Evolutionary conservation across 1,140 invertebrate genomes (phyloP).

Genomic region (Nymphalis io): DNA sequence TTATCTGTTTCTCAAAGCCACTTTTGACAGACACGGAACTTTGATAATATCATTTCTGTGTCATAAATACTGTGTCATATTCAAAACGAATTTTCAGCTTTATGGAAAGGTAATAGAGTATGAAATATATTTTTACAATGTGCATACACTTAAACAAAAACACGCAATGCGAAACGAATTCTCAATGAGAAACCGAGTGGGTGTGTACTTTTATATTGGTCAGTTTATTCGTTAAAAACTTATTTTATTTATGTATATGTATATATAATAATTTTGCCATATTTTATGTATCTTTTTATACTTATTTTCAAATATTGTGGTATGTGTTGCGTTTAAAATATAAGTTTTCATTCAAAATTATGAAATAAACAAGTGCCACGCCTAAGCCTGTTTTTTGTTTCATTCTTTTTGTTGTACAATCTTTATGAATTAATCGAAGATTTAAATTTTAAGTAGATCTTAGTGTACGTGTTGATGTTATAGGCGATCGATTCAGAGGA

Average conservation of each 20-base stretch:
- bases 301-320: background rate
- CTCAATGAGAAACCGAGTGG: slow-evolving; percentile 44
- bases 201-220: slow-evolving; percentile 40
- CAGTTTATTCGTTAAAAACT: slow-evolving; percentile 7
- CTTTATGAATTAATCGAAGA: background rate
- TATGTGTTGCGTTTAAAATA: slow-evolving; percentile 1
- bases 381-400: slow-evolving; percentile 51
- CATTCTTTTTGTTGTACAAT: background rate
- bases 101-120: slow-evolving; percentile 18
- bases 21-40: slow-evolving; percentile 25
- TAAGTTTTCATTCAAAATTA: slow-evolving; percentile 65
- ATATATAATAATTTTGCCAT: background rate
- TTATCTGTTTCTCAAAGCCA: slow-evolving; percentile 22
- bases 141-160: slow-evolving; percentile 17
- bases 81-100: slow-evolving; percentile 19
- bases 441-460: background rate
- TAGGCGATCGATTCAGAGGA: slow-evolving; percentile 73
- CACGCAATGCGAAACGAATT: slow-evolving; percentile 36
- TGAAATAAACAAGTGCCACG: slow-evolving; percentile 63
- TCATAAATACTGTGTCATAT: slow-evolving; percentile 19
- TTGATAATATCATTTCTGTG: slow-evolving; percentile 15
- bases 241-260: slow-evolving; percentile 6
- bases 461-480: slow-evolving; percentile 45
- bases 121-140: slow-evolving; percentile 31
- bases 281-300: slow-evolving; percentile 1